Conservation (phyloP, 2,113 vertebrate species). For the Crotalus viridis region DNA sequence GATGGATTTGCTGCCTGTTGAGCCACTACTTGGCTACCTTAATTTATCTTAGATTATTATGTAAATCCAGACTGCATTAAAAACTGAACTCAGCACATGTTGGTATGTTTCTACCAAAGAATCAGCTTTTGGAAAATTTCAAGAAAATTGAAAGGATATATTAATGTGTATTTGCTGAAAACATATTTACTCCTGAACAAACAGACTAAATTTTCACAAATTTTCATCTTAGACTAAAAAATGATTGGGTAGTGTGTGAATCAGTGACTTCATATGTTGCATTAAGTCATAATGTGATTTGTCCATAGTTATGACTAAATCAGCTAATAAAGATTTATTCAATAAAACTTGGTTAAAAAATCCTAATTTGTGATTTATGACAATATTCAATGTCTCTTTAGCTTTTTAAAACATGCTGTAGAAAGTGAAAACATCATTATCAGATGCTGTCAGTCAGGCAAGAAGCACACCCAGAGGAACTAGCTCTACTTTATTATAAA, state of each 20-base stretch:
- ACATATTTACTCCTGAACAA: background rate
- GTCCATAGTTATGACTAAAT: background rate
- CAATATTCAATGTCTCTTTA: background rate
- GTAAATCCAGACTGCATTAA: background rate
- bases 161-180: background rate
- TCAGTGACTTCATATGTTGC: background rate
- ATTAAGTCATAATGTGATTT: background rate
- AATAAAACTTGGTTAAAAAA: background rate
- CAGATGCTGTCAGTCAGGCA: background rate
- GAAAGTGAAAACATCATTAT: background rate
- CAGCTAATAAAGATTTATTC: background rate
- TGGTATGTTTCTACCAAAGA: background rate
- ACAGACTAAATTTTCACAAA: background rate
- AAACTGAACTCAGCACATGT: background rate
- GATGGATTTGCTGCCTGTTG: background rate
- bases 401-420: background rate
- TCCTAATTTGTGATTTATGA: background rate
- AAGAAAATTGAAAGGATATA: background rate
- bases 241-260: background rate
- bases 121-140: background rate
- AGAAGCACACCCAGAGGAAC: background rate
- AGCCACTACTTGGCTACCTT: background rate
- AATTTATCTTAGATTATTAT: background rate
- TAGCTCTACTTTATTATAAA: background rate
- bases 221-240: background rate